phyloP scores from a whole-genome alignment of 2,797 vertebrate species.

The Danio albolineatus region DNA sequence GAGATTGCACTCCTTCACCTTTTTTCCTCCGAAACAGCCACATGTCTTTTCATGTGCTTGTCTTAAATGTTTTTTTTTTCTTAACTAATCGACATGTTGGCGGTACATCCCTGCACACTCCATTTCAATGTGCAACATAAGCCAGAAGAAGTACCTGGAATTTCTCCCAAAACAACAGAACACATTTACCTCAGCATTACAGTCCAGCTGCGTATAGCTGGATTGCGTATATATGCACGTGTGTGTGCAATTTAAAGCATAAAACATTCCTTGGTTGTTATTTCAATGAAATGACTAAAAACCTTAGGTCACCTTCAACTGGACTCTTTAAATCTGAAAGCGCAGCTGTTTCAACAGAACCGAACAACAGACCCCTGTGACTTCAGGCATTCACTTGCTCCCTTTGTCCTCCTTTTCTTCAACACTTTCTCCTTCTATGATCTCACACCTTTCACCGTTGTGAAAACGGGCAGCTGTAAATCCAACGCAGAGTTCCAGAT shows the following conservation, averaged over 20 bases:
- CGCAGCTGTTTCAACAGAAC: constrained; percentile 59
- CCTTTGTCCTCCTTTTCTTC: constrained; percentile 19
- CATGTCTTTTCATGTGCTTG: not conserved
- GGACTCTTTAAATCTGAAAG: constrained; percentile 15
- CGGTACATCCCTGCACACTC: constrained; percentile 30
- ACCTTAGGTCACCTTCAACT: not conserved
- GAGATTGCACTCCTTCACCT: not conserved
- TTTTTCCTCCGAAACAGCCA: not conserved
- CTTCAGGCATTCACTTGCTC: constrained; percentile 4
- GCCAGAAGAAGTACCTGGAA: constrained; percentile 28
- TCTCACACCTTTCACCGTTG: constrained; percentile 22
- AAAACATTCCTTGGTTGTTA: not conserved
- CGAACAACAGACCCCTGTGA: constrained; percentile 41
- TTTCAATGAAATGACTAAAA: not conserved
- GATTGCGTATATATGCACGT: not conserved
- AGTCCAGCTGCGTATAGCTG: constrained; percentile 2
- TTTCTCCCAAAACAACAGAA: constrained; percentile 41
- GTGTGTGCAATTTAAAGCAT: not conserved
- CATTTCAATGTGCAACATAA: constrained; percentile 41
- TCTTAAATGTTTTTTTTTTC: constrained; percentile 27
- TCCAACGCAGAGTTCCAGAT: not conserved
- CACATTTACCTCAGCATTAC: constrained; percentile 3
- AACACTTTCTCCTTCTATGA: constrained; percentile 15
- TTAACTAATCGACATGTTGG: constrained; percentile 56
- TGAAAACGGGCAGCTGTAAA: constrained; percentile 21